Conservation (phyloP, 1,140 invertebrate species). For the Xylocopa sonorina region DNA sequence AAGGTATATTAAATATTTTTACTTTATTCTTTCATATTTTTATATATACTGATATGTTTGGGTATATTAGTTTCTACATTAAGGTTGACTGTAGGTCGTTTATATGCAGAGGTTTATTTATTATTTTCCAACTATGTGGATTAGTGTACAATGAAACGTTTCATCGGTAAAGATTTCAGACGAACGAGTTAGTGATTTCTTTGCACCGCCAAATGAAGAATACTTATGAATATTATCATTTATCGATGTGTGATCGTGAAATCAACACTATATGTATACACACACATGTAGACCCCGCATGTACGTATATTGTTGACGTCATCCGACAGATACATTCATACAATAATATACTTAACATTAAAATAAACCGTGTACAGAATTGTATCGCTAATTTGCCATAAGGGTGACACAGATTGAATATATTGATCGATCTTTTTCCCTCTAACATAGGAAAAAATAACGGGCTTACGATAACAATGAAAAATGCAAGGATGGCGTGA, state of each 20-base stretch:
- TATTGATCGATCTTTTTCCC: no score
- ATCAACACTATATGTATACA: not conserved
- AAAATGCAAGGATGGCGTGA: not conserved
- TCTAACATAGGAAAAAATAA: not conserved
- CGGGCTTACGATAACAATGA: not conserved
- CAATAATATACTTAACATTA: slow-evolving; percentile 32
- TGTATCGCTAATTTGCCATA: slow-evolving; percentile 15
- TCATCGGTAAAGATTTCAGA: not conserved
- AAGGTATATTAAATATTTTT: not conserved
- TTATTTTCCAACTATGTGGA: not conserved
- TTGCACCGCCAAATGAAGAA: not conserved
- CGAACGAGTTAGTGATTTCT: not conserved
- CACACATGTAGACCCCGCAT: slow-evolving; percentile 2
- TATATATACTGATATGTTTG: not conserved
- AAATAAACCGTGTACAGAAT: slow-evolving; percentile 22
- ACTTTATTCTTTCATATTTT: not conserved
- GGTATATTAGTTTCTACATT: not conserved
- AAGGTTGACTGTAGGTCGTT: not conserved
- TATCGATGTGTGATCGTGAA: not conserved
- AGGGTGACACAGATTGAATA: not conserved
- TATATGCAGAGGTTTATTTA: slow-evolving; percentile 5
- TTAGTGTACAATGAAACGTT: not conserved
- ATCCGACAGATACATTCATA: slow-evolving; percentile 1
- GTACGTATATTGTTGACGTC: not conserved
- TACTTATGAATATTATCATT: not conserved